These are phyloP conservation scores for Lycocerus yunnanus DNA, from an alignment of 2,888 invertebrate genomes.

Conservation along the genomic window DNA sequence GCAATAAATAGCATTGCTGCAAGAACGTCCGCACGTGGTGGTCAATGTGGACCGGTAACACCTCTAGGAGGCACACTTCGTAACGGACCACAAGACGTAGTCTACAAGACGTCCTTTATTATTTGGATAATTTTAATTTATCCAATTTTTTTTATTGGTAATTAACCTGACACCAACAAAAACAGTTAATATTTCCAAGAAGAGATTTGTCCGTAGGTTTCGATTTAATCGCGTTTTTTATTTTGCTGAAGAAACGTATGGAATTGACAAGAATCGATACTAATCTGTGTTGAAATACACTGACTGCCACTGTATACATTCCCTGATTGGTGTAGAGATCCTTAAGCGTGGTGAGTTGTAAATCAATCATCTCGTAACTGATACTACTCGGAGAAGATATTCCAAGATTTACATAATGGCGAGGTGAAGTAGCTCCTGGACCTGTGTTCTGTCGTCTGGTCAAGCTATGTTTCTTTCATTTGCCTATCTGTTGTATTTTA, in stretches of 20 bases:
- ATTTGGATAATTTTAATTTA: no score
- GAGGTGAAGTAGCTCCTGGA: constrained; percentile 40
- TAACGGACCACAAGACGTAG: constrained; percentile 30
- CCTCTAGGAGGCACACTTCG: constrained; percentile 30
- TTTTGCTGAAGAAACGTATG: constrained; percentile 23
- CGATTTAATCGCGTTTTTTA: not conserved
- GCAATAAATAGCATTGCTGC: constrained; percentile 22
- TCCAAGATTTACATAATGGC: constrained; percentile 45
- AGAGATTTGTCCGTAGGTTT: constrained; percentile 9
- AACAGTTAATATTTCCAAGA: not conserved
- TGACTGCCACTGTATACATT: constrained; percentile 43
- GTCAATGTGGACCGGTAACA: constrained; percentile 22
- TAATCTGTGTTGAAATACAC: constrained; percentile 38
- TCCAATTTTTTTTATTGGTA: not conserved
- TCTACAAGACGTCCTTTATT: constrained; percentile 10
- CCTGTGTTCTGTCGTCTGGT: constrained; percentile 36
- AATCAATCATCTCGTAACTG: constrained; percentile 47
- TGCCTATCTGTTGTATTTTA: constrained; percentile 38
- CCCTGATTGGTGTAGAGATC: constrained; percentile 30
- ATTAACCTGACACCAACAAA: not conserved
- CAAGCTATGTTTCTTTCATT: constrained; percentile 41
- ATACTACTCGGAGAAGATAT: constrained; percentile 42
- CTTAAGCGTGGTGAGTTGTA: constrained; percentile 38
- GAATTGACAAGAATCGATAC: constrained; percentile 35
- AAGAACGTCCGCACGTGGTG: constrained; percentile 30